A percentile compares a stretch with the other conserved stretches of the same genome.
Conservation (phyloP, 2,797 vertebrate genomes). For the Myotis daubentonii region DNA sequence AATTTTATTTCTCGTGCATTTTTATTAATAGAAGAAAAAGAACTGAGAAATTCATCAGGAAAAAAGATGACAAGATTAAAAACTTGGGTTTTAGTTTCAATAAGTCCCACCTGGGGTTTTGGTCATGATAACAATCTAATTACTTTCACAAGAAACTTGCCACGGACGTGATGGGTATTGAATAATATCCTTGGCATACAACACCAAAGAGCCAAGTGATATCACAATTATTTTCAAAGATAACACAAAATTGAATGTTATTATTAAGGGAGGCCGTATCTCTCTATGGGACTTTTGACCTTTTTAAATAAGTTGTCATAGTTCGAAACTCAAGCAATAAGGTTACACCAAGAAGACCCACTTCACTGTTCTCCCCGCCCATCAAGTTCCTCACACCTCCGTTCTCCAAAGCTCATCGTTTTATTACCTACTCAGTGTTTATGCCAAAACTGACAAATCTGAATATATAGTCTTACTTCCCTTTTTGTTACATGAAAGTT, state of each 20-base stretch:
- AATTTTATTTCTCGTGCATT: not conserved
- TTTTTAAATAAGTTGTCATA: not conserved
- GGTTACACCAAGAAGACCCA: not conserved
- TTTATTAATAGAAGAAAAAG: constrained; percentile 32
- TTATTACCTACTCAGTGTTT: not conserved
- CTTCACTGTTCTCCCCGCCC: not conserved
- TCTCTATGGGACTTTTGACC: not conserved
- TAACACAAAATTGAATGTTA: not conserved
- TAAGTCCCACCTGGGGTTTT: not conserved
- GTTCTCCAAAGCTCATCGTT: not conserved
- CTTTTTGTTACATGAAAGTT: not conserved
- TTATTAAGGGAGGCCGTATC: not conserved
- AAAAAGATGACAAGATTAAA: not conserved
- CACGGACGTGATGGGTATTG: not conserved
- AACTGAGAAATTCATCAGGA: not conserved
- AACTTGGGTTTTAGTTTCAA: constrained; percentile 25
- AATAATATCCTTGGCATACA: not conserved
- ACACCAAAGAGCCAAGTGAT: not conserved
- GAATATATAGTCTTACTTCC: not conserved
- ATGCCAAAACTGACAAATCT: not conserved
- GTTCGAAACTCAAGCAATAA: constrained; percentile 2
- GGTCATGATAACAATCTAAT: not conserved
- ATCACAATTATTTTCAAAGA: not conserved
- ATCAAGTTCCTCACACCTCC: not conserved
- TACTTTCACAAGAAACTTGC: not conserved